A percentile compares a stretch with the other conserved stretches of the same genome.
phyloP scores from a whole-genome alignment of 2,797 vertebrate species.

The Arctocebus calabarensis region DNA sequence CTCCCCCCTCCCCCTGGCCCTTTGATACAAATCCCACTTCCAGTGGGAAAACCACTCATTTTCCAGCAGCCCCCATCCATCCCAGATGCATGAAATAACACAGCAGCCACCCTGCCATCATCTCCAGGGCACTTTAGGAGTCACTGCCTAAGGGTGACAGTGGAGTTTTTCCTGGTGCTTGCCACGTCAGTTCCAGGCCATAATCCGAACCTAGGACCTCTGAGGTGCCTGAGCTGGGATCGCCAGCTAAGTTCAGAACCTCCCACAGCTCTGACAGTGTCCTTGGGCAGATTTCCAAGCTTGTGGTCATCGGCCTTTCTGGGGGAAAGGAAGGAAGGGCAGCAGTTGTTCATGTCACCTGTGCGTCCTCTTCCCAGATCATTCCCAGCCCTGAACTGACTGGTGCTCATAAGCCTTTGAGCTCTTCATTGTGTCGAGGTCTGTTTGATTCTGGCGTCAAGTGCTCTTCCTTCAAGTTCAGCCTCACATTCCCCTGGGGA shows the following conservation, averaged over 20 bases:
- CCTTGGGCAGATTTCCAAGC: not conserved
- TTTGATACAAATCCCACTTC: not conserved
- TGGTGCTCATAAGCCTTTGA: not conserved
- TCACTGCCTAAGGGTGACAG: not conserved
- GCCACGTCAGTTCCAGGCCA: not conserved
- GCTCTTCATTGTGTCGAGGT: not conserved
- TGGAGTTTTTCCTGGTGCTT: not conserved
- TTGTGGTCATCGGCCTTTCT: not conserved
- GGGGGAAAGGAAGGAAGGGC: not conserved
- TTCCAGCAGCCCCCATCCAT: not conserved
- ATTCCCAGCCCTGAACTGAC: not conserved
- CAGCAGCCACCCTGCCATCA: not conserved
- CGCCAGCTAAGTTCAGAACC: not conserved
- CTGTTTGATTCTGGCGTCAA: not conserved
- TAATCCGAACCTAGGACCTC: not conserved
- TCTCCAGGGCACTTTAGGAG: not conserved
- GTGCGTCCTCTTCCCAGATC: rapidly evolving
- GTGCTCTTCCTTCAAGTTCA: not conserved
- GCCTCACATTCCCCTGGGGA: not conserved
- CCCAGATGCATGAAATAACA: not conserved
- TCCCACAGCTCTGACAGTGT: not conserved
- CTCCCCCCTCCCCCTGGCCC: not conserved
- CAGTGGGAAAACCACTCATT: not conserved
- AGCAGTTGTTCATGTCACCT: rapidly evolving
- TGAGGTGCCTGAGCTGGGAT: not conserved